Base-by-base conservation (phyloP, 2,888 invertebrate species). In the Seira sanloemensis region DNA sequence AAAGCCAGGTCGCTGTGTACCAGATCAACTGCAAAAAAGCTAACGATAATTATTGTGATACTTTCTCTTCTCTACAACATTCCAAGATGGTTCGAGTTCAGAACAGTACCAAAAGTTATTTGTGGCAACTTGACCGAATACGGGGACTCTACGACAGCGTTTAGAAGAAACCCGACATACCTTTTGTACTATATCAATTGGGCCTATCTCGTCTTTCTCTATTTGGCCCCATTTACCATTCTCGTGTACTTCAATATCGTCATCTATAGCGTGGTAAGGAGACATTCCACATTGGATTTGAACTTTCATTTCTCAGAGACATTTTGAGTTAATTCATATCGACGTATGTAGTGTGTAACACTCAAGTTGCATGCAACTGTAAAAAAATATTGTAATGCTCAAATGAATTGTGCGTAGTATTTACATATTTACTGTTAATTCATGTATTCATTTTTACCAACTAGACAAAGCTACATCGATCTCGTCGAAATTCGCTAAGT, bases 51-150 rank as follows among this genome's bases (percentile, higher is more conserved):
- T 0, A 62, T 89, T 0, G 5, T 84, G 23, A 2, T 79, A 12
- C 67, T 85, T 16, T 72, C 88, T 12, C 58, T 77, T 1, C 12
- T 87, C 0, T 89, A 86, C 78, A 88, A 89, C 67, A 50, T 83
- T 9, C 87, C 88, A 24, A 82, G 87, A 24, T 89, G 88, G 88
- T 86, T 73, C 62, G 88, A 89, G 58, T 88, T 84, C 80, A 62
- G 72, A 18, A 19, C 71, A 26, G 19, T 4, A 37, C 37, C 5
- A 37, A 12, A 37, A n/a, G n/a, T n/a, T n/a, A 37, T 12, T 37
- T 37, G 5, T 37, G 37, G 37, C 4, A 12, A 37, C 37, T 37
- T 37, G 5, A 37, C 4, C 37, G 37, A 37, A 4, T 81, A 81
- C 23, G 19, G 2, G 0, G 78, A 82, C 1, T 26, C 37, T 16